phyloP scores from a whole-genome alignment of 2,888 invertebrate species.

The Tholera decimalis region DNA sequence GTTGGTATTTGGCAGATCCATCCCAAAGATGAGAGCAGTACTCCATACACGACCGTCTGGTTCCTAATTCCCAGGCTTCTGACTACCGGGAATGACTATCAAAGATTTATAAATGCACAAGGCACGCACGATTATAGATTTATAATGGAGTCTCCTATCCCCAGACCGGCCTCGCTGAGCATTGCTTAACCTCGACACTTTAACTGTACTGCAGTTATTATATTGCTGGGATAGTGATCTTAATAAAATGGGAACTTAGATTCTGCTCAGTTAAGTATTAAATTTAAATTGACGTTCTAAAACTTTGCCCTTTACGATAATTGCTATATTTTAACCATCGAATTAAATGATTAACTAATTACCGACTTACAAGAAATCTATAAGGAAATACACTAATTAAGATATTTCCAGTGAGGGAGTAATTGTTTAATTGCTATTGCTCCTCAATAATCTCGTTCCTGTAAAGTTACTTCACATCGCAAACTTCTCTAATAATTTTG shows the following conservation, averaged over 20 bases:
- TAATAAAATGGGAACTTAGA: neutral
- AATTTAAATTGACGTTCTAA: slow-evolving; percentile 2
- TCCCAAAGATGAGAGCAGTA: too few relatives aligned
- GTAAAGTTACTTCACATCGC: neutral
- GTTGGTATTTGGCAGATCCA: too few relatives aligned
- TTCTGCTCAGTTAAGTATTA: neutral
- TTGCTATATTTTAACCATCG: slow-evolving; percentile 11
- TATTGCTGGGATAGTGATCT: too few relatives aligned
- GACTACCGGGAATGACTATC: too few relatives aligned
- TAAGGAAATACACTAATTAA: slow-evolving; percentile 32
- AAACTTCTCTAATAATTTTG: neutral
- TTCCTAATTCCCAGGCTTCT: too few relatives aligned
- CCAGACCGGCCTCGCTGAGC: too few relatives aligned
- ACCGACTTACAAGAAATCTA: slow-evolving; percentile 36
- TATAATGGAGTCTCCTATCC: too few relatives aligned
- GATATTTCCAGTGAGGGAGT: neutral
- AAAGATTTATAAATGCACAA: too few relatives aligned
- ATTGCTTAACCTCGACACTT: too few relatives aligned
- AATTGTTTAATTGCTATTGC: slow-evolving; percentile 7
- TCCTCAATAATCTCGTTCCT: neutral
- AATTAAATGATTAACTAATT: slow-evolving; percentile 8
- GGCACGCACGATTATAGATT: too few relatives aligned
- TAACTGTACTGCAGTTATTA: too few relatives aligned
- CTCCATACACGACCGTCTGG: too few relatives aligned
- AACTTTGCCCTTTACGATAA: slow-evolving; percentile 2